Conservation (phyloP, 2,888 invertebrate genomes). For the Halictus ligatus region DNA sequence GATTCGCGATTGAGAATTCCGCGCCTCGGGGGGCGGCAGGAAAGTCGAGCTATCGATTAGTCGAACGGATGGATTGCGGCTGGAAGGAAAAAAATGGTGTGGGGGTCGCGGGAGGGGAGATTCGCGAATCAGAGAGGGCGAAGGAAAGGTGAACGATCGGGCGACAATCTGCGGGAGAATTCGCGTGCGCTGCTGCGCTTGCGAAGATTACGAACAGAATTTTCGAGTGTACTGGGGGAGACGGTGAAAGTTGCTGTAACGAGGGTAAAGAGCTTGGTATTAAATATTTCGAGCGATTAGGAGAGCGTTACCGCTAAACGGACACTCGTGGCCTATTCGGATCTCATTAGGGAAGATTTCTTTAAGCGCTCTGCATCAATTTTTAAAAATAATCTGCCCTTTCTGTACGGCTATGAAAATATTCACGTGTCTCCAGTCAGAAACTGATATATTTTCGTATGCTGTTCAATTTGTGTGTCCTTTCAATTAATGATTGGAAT, state of each 20-base stretch:
- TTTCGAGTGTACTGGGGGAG: neutral
- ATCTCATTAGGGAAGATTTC: neutral
- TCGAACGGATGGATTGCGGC: slow-evolving; percentile 21
- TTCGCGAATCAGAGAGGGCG: neutral
- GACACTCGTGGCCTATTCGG: neutral
- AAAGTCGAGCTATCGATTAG: slow-evolving; percentile 39
- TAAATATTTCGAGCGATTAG: slow-evolving; percentile 1
- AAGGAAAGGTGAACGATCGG: slow-evolving; percentile 21
- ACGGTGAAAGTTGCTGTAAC: neutral
- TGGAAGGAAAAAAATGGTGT: neutral
- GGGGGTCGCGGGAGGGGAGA: neutral
- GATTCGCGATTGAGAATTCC: slow-evolving; percentile 48
- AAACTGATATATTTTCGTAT: too few species aligned
- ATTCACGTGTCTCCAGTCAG: neutral
- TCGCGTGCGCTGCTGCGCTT: neutral
- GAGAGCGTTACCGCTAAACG: neutral
- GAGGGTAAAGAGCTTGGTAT: neutral
- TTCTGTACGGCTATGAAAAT: neutral
- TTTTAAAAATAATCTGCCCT: neutral
- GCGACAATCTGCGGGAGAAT: slow-evolving; percentile 1
- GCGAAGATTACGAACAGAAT: neutral
- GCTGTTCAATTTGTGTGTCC: too few species aligned
- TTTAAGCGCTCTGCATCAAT: neutral
- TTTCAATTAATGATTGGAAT: too few species aligned
- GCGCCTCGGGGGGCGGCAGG: slow-evolving; percentile 3